Percentiles rank a stretch among this genome's conserved stretches.
phyloP scores from a whole-genome alignment of 1,140 invertebrate species.

The Nephila pilipes region DNA sequence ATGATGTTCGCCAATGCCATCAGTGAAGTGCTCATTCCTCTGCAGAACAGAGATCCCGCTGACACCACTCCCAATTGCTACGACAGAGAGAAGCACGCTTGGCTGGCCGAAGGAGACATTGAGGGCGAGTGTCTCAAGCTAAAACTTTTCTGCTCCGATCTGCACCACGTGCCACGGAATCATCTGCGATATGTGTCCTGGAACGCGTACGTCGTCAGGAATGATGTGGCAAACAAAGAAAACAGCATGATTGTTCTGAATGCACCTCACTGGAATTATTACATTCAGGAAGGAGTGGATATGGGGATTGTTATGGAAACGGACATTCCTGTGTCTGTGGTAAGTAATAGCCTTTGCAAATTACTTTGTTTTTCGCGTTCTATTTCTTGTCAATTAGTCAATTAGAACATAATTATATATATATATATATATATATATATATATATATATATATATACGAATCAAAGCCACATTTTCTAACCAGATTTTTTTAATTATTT shows the following conservation, averaged over 20 bases:
- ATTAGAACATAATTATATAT: too few relatives aligned
- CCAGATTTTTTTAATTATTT: too few relatives aligned
- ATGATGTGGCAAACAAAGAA: constrained; percentile 52
- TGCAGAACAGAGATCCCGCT: constrained; percentile 72
- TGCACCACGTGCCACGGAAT: constrained; percentile 91
- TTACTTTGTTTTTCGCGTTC: neutral
- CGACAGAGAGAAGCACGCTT: constrained; percentile 92
- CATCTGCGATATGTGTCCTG: constrained; percentile 90
- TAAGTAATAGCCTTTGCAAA: constrained; percentile 82
- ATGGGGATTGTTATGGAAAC: constrained; percentile 93
- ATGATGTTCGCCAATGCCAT: constrained; percentile 89
- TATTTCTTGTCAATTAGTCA: neutral
- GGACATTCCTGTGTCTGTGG: constrained; percentile 89
- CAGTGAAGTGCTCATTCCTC: constrained; percentile 85
- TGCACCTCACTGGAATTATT: constrained; percentile 91
- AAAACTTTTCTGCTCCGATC: constrained; percentile 89
- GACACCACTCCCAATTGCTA: constrained; percentile 86
- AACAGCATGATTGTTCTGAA: constrained; percentile 84
- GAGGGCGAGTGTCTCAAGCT: constrained; percentile 90
- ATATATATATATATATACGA: too few relatives aligned
- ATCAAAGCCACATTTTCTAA: too few relatives aligned
- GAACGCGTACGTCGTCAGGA: constrained; percentile 86
- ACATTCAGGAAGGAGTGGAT: constrained; percentile 90
- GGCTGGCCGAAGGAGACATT: constrained; percentile 90
- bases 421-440: too few relatives aligned